Evolutionary conservation across 2,113 vertebrate species (phyloP).

Genomic region (Ochotona curzoniae): DNA sequence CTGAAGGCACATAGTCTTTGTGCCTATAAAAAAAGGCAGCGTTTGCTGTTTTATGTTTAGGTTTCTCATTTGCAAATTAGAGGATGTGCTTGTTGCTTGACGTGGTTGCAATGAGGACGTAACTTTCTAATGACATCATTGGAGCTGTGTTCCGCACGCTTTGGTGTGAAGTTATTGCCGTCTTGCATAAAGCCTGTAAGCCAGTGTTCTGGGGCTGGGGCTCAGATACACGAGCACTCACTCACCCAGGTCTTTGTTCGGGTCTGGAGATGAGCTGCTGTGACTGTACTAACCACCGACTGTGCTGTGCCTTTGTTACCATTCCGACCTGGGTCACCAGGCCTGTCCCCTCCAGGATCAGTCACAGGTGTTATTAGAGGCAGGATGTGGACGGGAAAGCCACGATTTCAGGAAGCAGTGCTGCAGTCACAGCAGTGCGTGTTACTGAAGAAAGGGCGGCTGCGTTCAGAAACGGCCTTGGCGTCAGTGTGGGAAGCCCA

Average conservation of each 20-base stretch:
- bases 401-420: not conserved
- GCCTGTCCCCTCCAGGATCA: not conserved
- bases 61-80: not conserved
- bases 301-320: not conserved
- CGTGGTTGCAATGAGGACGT: not conserved
- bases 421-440: not conserved
- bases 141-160: not conserved
- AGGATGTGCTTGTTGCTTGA: not conserved
- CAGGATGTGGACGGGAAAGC: too few species aligned
- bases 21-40: not conserved
- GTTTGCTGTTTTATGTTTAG: not conserved
- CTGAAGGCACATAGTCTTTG: not conserved
- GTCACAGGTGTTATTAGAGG: not conserved
- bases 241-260: not conserved
- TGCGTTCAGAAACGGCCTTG: not conserved
- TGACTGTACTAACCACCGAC: not conserved
- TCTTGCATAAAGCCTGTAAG: accelerated
- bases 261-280: not conserved
- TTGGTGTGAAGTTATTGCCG: accelerated
- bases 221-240: not conserved
- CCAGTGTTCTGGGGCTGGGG: accelerated
- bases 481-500: not conserved
- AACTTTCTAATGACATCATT: too few species aligned
- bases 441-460: not conserved
- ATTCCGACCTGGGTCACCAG: not conserved